These are phyloP conservation scores for Platichthys stellatus DNA, from an alignment of 2,113 vertebrate genomes.

Conservation along the genomic window DNA sequence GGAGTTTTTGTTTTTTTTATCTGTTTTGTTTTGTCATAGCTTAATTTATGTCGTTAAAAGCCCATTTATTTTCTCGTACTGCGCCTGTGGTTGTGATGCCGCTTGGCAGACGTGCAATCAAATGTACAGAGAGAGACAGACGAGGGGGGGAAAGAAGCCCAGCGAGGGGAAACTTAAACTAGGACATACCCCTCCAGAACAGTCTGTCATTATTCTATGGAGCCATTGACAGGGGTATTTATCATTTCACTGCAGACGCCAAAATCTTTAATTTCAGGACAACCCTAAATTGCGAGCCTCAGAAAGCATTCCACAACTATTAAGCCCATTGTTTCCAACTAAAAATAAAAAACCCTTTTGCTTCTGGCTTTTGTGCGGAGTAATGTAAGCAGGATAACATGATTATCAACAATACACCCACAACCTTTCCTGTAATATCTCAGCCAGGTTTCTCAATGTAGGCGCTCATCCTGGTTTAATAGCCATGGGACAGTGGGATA, in stretches of 20 bases:
- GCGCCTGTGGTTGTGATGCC: conserved; percentile 58
- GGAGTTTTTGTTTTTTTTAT: conserved; percentile 20
- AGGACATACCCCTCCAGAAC: conserved; percentile 57
- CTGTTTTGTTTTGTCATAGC: conserved; percentile 62
- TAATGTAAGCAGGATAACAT: conserved; percentile 68
- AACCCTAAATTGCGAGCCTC: conserved; percentile 51
- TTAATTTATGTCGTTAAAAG: conserved; percentile 64
- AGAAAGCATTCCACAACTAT: conserved; percentile 63
- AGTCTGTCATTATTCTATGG: conserved; percentile 73
- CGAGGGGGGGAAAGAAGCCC: neutral
- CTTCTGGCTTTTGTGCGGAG: conserved; percentile 64
- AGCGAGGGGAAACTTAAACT: conserved; percentile 67
- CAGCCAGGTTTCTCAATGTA: conserved; percentile 54
- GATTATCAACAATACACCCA: conserved; percentile 66
- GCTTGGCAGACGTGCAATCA: conserved; percentile 61
- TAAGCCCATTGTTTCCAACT: conserved; percentile 64
- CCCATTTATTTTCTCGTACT: conserved; percentile 61
- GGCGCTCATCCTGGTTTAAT: conserved; percentile 47
- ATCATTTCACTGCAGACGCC: conserved; percentile 67
- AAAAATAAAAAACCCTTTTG: conserved; percentile 61
- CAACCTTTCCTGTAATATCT: conserved; percentile 62
- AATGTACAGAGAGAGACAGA: conserved; percentile 37
- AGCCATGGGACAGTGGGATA: conserved; percentile 39
- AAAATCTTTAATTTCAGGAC: conserved; percentile 63
- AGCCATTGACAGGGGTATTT: conserved; percentile 71